Evolutionary conservation across 2,113 vertebrate genomes (phyloP).

Genomic region (Aepyceros melampus): DNA sequence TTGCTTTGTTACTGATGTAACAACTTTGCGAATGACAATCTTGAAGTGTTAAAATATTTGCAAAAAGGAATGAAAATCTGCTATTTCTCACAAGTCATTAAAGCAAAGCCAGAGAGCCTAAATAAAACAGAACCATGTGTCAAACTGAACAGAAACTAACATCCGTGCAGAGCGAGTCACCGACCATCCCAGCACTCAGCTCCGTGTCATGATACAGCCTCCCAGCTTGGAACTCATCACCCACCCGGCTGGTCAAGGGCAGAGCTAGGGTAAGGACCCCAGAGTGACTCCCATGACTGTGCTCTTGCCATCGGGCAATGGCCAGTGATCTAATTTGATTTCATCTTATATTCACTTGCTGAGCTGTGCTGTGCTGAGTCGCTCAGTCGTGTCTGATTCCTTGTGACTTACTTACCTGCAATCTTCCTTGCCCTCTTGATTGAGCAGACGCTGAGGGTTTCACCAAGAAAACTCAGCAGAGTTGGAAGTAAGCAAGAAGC

Average conservation of each 20-base stretch:
- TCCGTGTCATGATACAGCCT: neutral
- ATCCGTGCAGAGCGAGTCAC: accelerated
- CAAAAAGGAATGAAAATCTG: constrained; percentile 27
- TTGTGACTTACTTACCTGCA: neutral
- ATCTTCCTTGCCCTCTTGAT: neutral
- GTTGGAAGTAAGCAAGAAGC: neutral
- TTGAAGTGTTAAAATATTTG: constrained; percentile 60
- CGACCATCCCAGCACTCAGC: accelerated
- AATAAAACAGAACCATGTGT: constrained; percentile 25
- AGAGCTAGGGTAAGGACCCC: neutral
- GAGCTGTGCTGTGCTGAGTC: neutral
- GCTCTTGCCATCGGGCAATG: neutral
- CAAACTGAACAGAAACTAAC: neutral
- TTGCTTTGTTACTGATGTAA: constrained; percentile 39
- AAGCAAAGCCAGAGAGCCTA: constrained; percentile 2
- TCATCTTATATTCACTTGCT: neutral
- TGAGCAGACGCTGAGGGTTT: neutral
- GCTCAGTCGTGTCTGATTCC: neutral
- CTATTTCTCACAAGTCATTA: constrained; percentile 36
- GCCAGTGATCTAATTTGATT: neutral
- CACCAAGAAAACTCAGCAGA: neutral
- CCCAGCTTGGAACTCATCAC: accelerated
- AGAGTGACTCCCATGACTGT: neutral
- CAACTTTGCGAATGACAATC: constrained; percentile 37
- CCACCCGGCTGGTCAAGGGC: neutral